phyloP scores from a whole-genome alignment of 2,113 vertebrate genomes.

The Ophthalmotilapia sp. region DNA sequence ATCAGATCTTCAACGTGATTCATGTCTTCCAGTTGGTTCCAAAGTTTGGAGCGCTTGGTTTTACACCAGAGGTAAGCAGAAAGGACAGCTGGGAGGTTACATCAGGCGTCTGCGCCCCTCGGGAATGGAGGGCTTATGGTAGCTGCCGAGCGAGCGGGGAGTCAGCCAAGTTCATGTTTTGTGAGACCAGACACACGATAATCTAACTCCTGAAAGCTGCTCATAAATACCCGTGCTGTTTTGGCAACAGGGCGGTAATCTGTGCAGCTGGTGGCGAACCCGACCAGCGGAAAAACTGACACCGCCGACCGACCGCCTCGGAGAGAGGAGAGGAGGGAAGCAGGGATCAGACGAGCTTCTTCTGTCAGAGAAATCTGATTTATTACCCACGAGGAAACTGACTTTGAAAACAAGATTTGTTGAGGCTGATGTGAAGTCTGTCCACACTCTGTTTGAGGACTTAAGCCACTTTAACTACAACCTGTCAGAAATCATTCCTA shows the following conservation, averaged over 20 bases:
- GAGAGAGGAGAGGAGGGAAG: neutral
- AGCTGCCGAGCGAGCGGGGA: neutral
- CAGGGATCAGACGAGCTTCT: neutral
- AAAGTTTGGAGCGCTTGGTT: neutral
- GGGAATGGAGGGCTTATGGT: neutral
- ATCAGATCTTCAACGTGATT: neutral
- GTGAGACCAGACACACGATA: constrained; percentile 13
- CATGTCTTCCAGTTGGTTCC: neutral
- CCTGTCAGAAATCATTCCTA: neutral
- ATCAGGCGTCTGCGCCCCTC: neutral
- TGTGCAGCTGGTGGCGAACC: constrained; percentile 23
- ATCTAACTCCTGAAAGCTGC: constrained; percentile 40
- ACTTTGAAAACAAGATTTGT: neutral
- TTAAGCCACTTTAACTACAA: neutral
- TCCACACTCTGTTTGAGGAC: neutral
- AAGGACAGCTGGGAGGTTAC: neutral
- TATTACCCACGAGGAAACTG: neutral
- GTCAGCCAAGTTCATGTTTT: constrained; percentile 54
- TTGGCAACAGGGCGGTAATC: constrained; percentile 57
- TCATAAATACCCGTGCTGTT: constrained; percentile 46
- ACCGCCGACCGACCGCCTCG: neutral
- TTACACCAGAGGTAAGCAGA: neutral
- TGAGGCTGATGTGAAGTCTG: neutral
- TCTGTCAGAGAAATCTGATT: neutral
- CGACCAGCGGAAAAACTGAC: constrained; percentile 17